Conservation (phyloP, 2,113 vertebrate species). For the Crotalus helleri region DNA sequence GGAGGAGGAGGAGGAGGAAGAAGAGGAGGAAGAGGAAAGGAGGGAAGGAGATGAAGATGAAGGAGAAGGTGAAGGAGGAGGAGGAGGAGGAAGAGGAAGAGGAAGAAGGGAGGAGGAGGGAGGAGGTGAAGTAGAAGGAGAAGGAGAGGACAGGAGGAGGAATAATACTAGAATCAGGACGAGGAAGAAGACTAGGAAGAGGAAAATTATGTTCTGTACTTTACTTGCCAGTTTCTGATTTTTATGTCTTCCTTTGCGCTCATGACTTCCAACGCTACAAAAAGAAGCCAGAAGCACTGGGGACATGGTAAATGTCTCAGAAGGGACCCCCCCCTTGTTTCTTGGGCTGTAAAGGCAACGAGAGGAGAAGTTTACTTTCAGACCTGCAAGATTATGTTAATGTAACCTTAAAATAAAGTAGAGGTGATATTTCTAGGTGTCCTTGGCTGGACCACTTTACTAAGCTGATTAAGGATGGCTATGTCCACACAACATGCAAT, state of each 20-base stretch:
- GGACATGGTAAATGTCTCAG: neutral
- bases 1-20: no score
- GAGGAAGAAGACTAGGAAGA: accelerated
- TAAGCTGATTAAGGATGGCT: neutral
- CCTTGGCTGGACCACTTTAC: neutral
- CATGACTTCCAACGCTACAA: neutral
- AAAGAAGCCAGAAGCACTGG: neutral
- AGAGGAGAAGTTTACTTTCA: neutral
- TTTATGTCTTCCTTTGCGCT: neutral
- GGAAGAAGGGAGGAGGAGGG: no score
- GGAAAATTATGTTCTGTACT: accelerated
- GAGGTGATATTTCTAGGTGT: neutral
- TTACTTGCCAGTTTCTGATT: neutral
- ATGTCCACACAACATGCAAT: neutral
- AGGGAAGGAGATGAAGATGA: no score
- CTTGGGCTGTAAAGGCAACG: no score
- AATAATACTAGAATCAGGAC: no score
- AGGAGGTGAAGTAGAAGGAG: no score
- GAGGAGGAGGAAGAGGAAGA: no score
- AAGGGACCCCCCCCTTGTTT: no score
- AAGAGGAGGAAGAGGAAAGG: no score
- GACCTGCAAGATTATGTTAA: neutral
- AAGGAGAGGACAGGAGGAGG: no score
- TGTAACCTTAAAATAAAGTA: neutral
- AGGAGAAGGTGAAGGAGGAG: no score